Base-by-base conservation (phyloP, 2,113 vertebrate genomes). In the Ciconia maguari region DNA sequence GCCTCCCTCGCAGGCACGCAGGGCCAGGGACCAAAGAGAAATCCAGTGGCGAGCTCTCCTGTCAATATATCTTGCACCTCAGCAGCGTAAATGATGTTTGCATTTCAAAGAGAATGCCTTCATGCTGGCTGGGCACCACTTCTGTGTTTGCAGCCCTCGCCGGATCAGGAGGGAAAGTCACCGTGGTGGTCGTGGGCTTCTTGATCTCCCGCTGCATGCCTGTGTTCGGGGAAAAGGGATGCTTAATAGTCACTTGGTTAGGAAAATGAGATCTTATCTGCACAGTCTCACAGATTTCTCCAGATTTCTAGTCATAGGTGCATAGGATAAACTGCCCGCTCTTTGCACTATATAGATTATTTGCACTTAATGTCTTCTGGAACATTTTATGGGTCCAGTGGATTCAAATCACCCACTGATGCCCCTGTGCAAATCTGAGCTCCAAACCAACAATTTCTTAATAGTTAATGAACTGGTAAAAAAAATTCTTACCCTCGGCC, bases 141-240 rank as follows among this genome's bases (percentile, higher is more conserved):
- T 27, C 9, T 15, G 75, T 8, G 17, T 36, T 22, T 11, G 42
- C 71, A 79, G 82, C 60, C 52, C 24, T 18, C 0, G 0, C 24
- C 0, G 6, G 25, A 10, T n/a, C 14, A 11, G 48, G 70, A n/a
- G 26, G 46, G n/a, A 42, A 20, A 14, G 34, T 36, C 69, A 5
- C 71, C 1, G 8, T 2, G 60, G 26, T 16, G 52, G 26, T 17
- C 2, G 6, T 4, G 69, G 32, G 36, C 5, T 32, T 13, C 82
- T 1, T 1, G 1, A 19, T 34, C 44, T 83, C 57, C 85, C 16
- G 0, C 10, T n/a, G 60, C 14, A 2, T 0, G 0, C 11, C 30
- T 60, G 14, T 13, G 26, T 11, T 29, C 17, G 10, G 38, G 71
- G 72, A 32, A 60, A 60, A 71, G 12, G 25, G 76, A 42, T 25